These are phyloP conservation scores for Halichoerus grypus DNA, from an alignment of 2,113 vertebrate genomes.

Conservation along the genomic window DNA sequence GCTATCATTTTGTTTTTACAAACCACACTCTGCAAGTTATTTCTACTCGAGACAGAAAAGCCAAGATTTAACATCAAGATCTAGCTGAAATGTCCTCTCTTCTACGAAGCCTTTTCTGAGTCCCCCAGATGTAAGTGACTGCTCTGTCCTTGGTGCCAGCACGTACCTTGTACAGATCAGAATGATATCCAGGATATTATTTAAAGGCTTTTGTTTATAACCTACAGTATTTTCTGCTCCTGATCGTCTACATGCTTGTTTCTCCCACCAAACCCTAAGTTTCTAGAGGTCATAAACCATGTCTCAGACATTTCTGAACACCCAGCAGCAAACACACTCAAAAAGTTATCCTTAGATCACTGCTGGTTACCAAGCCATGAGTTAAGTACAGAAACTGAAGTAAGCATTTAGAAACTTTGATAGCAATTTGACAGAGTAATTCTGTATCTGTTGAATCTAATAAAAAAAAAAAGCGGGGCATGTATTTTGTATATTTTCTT, in stretches of 20 bases:
- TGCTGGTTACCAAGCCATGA: background rate
- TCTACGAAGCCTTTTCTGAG: constrained; percentile 17
- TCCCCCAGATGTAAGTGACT: background rate
- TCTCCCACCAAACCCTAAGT: background rate
- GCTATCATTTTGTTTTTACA: constrained; percentile 38
- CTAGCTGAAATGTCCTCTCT: constrained; percentile 35
- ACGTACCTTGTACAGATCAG: background rate
- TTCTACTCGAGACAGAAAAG: constrained; percentile 37
- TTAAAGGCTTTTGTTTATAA: background rate
- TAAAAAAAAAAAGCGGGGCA: background rate
- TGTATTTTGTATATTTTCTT: background rate
- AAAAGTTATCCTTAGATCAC: background rate
- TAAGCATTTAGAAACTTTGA: constrained; percentile 13
- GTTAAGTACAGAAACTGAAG: background rate
- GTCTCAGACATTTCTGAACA: background rate
- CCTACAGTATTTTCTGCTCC: background rate
- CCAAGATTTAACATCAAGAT: background rate
- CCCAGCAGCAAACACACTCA: background rate
- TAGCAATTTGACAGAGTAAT: background rate
- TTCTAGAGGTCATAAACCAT: background rate
- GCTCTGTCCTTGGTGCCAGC: background rate
- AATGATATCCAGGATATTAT: background rate
- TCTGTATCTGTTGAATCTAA: background rate
- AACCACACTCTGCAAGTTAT: constrained; percentile 16
- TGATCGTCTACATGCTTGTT: background rate